phyloP scores from a whole-genome alignment of 2,888 invertebrate species.

The Gari tellinella region DNA sequence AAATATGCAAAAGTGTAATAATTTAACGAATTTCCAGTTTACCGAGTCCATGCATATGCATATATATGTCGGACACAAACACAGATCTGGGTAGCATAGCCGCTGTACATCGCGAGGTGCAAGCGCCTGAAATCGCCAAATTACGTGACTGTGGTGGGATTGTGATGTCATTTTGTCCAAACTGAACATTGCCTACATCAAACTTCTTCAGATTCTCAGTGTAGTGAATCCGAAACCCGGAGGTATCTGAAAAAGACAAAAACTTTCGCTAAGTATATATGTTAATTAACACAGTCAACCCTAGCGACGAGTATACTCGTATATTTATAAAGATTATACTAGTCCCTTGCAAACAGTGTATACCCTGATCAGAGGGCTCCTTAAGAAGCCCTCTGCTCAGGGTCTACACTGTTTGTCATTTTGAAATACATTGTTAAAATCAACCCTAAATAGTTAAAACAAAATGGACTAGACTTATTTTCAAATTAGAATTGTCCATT shows the following conservation, averaged over 20 bases:
- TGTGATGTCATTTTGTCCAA: constrained; percentile 75
- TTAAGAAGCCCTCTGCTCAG: too few relatives aligned
- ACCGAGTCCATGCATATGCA: constrained; percentile 78
- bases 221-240: constrained; percentile 73
- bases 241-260: constrained; percentile 54
- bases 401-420: too few relatives aligned
- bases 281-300: too few relatives aligned
- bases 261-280: neutral
- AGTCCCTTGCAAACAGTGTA: too few relatives aligned
- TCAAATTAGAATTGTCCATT: too few relatives aligned
- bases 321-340: too few relatives aligned
- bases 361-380: too few relatives aligned
- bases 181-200: constrained; percentile 76
- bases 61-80: constrained; percentile 68
- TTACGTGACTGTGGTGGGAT: constrained; percentile 60
- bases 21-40: constrained; percentile 7
- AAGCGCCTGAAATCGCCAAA: constrained; percentile 62
- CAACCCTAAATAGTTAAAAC: too few relatives aligned
- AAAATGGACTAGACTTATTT: too few relatives aligned
- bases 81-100: constrained; percentile 66
- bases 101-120: constrained; percentile 68
- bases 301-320: too few relatives aligned
- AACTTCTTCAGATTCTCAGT: constrained; percentile 62
- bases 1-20: too few relatives aligned
- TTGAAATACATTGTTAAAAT: too few relatives aligned